Conservation (phyloP, 2,113 vertebrate species). For the Callipepla californica region DNA sequence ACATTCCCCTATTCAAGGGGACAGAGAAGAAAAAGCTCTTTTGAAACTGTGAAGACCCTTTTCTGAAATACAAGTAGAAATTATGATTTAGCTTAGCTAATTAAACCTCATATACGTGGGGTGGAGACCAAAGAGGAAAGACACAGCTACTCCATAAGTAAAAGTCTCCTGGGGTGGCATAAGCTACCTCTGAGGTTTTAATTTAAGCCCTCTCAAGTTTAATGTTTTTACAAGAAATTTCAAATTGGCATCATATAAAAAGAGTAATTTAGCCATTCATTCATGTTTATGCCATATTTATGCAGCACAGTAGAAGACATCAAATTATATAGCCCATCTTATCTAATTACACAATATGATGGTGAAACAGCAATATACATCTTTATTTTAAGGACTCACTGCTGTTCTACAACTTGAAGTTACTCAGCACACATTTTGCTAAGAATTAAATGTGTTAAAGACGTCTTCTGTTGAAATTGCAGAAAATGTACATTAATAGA, state of each 20-base stretch:
- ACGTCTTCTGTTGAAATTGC: neutral
- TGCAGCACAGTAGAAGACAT: neutral
- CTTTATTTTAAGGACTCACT: neutral
- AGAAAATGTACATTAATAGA: neutral
- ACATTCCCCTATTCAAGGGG: neutral
- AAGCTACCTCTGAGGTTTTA: neutral
- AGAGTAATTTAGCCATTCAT: neutral
- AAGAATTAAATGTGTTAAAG: neutral
- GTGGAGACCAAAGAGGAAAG: neutral
- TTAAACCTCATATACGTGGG: neutral
- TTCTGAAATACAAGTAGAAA: neutral
- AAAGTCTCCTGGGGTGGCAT: neutral
- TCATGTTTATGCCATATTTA: neutral
- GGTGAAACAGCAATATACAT: accelerated
- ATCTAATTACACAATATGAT: neutral
- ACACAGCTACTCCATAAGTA: accelerated
- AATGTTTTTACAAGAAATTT: neutral
- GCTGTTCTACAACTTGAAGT: neutral
- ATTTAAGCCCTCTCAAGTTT: neutral
- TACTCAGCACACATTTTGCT: neutral
- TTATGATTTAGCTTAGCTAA: neutral
- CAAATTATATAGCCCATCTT: neutral
- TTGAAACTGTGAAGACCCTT: neutral
- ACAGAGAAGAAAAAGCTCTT: neutral
- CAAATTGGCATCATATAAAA: neutral